Evolutionary conservation across 2,113 vertebrate species (phyloP).

Genomic region (Vicugna pacos): DNA sequence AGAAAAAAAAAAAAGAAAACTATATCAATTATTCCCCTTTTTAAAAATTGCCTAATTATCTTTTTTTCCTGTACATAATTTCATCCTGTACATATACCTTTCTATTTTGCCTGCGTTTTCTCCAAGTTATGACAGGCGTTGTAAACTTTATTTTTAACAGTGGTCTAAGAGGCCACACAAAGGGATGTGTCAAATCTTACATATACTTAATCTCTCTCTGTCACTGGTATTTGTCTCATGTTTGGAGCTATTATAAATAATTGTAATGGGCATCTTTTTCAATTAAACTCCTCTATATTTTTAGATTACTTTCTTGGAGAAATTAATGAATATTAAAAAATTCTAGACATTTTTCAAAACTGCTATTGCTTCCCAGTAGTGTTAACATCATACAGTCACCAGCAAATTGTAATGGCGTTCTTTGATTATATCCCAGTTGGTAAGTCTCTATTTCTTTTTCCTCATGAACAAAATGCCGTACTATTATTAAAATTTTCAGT

Average conservation of each 20-base stretch:
- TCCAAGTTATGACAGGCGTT: background rate
- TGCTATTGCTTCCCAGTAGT: background rate
- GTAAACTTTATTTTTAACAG: background rate
- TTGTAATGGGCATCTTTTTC: background rate
- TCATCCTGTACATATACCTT: background rate
- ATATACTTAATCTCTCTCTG: background rate
- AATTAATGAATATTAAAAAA: background rate
- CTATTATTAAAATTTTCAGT: background rate
- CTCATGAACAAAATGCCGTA: background rate
- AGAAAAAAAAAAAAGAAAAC: background rate
- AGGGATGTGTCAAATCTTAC: background rate
- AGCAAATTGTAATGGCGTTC: background rate
- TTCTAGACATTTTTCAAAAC: background rate
- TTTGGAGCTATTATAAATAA: background rate
- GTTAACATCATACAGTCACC: background rate
- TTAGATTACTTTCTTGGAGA: conserved; percentile 33
- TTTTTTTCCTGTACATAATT: background rate
- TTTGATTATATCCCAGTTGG: background rate
- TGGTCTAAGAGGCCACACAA: background rate
- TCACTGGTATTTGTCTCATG: background rate
- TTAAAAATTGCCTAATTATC: background rate
- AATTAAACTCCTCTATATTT: background rate
- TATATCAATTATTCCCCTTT: background rate
- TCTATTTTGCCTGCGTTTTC: background rate
- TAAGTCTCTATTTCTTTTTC: background rate